Evolutionary conservation across 2,113 vertebrate species (phyloP), one percentile per base, ranked within the genome.

Genomic region (Heloderma charlesbogerti): DNA sequence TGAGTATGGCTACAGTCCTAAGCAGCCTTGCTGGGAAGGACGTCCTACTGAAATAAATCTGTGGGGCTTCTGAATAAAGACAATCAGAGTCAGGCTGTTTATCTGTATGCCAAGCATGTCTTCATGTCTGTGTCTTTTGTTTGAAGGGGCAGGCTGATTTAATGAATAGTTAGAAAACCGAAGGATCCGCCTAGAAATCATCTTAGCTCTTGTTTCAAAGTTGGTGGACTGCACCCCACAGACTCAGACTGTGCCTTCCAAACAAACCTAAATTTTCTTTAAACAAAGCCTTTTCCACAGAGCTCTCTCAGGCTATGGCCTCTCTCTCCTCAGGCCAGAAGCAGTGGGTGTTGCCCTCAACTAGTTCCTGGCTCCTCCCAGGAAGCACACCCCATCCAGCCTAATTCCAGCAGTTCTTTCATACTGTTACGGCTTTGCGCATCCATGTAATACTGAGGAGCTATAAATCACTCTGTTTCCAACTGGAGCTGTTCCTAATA

Each of bases 21-120:
- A 69, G 18, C 20, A 74, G 77, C 87, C 77, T 80, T 88, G 40
- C 77, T n/a, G 67, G 57, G 25, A 88, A 88, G 40, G 40, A 88
- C 69, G 60, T 78, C 34, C 31, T 63, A 79, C 57, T 63, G 20
- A 80, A 88, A 88, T 67, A 66, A 45, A n/a, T 45, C 29, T 40
- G 29, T 34, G 6, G 45, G 74, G 20, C 40, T 66, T 40, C 66
- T 67, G 40, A 88, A 7, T 78, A 31, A 87, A 78, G 43, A 63
- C 9, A 15, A 66, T 63, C 77, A 88, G 75, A 31, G 16, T 43
- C 20, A 34, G 43, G 60, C 66, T 81, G 45, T 81, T 81, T 81
- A 88, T 88, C 66, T 69, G 37, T 66, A 27, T 54, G 48, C 66
- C 78, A 40, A 67, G 43, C 69, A 16, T 81, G 34, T 80, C 75